Conservation (phyloP, 2,113 vertebrate genomes). For the Pteronura brasiliensis region DNA sequence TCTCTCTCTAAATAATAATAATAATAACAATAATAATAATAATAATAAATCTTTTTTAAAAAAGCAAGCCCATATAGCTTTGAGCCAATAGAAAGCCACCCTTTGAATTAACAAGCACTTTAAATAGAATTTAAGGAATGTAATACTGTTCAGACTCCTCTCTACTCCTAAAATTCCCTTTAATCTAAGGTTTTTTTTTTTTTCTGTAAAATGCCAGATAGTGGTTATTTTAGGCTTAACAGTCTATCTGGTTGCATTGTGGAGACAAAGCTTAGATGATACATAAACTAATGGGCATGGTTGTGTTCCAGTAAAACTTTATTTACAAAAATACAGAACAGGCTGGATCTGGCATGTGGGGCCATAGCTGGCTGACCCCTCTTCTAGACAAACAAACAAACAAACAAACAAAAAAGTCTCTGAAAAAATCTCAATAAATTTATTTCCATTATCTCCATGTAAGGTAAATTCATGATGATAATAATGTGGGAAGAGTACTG, state of each 20-base stretch:
- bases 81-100: slow-evolving; percentile 6
- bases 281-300: neutral
- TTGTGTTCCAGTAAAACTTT: neutral
- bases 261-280: neutral
- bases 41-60: neutral
- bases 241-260: neutral
- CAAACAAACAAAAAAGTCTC: neutral
- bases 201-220: neutral
- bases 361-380: neutral
- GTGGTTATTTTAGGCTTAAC: neutral
- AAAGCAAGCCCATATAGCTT: neutral
- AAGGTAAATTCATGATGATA: neutral
- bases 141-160: neutral
- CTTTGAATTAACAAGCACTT: neutral
- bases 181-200: neutral
- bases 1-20: neutral
- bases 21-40: neutral
- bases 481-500: neutral
- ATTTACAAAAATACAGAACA: neutral
- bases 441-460: neutral
- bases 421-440: neutral
- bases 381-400: neutral
- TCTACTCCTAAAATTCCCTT: neutral
- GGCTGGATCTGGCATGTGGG: neutral
- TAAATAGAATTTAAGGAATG: slow-evolving; percentile 5